Percentiles rank a stretch among this genome's conserved stretches.
Evolutionary conservation across 2,113 vertebrate genomes (phyloP).

Genomic region (Nibea albiflora): DNA sequence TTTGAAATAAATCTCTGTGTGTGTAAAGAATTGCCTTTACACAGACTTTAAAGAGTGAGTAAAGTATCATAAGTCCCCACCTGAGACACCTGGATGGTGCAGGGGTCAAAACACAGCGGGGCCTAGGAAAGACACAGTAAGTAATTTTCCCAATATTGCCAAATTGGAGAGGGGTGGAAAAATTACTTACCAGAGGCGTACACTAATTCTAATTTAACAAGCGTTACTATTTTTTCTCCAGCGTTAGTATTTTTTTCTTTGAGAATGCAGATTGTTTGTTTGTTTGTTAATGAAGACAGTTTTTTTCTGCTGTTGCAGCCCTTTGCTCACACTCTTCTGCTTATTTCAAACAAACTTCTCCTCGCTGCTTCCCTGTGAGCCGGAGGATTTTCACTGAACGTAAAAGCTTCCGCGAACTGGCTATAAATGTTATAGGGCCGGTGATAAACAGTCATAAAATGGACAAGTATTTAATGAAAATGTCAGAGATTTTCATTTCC

Average conservation of each 20-base stretch:
- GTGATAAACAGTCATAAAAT: constrained; percentile 7
- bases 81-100: background rate
- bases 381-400: constrained; percentile 24
- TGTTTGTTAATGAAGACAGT: constrained; percentile 21
- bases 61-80: background rate
- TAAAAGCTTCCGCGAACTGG: constrained; percentile 1
- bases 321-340: background rate
- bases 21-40: too few species aligned
- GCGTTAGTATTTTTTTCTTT: background rate
- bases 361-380: constrained; percentile 7
- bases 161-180: background rate
- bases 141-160: background rate
- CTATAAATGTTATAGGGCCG: background rate
- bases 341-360: constrained; percentile 20
- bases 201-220: background rate
- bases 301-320: background rate
- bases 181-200: background rate
- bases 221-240: background rate
- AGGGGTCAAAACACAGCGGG: too few species aligned
- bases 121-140: background rate
- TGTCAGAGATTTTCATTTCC: background rate
- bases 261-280: background rate
- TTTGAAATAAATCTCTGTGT: too few species aligned
- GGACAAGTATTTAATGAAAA: background rate
- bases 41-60: background rate